These are phyloP conservation scores for Heptranchias perlo DNA, from an alignment of 2,113 vertebrate genomes.

Conservation along the genomic window DNA sequence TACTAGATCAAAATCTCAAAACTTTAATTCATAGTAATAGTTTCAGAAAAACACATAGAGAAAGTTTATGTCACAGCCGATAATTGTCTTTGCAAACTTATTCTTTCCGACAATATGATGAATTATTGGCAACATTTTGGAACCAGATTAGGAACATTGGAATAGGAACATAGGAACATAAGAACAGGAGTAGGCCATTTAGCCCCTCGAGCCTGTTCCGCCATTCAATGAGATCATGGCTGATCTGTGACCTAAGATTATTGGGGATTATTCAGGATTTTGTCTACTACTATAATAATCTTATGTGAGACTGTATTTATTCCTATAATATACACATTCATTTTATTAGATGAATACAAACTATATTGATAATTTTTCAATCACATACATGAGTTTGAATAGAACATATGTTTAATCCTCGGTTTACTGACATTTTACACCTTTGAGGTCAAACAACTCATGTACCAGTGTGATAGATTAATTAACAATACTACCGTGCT, in stretches of 20 bases:
- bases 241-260: no score
- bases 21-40: no score
- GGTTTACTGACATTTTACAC: background rate
- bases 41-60: background rate
- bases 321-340: no score
- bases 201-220: no score
- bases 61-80: background rate
- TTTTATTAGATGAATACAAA: background rate
- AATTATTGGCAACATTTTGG: background rate
- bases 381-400: background rate
- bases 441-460: background rate
- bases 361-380: background rate
- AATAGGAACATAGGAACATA: no score
- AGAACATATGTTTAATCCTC: background rate
- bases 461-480: background rate
- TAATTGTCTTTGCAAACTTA: background rate
- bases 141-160: no score
- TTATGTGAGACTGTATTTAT: background rate
- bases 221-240: no score
- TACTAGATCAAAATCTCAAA: no score
- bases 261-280: background rate
- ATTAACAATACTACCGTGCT: background rate
- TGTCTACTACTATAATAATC: background rate
- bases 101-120: background rate
- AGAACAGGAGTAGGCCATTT: no score